Evolutionary conservation across 1,140 invertebrate species (phyloP).

Genomic region (Pantala flavescens): DNA sequence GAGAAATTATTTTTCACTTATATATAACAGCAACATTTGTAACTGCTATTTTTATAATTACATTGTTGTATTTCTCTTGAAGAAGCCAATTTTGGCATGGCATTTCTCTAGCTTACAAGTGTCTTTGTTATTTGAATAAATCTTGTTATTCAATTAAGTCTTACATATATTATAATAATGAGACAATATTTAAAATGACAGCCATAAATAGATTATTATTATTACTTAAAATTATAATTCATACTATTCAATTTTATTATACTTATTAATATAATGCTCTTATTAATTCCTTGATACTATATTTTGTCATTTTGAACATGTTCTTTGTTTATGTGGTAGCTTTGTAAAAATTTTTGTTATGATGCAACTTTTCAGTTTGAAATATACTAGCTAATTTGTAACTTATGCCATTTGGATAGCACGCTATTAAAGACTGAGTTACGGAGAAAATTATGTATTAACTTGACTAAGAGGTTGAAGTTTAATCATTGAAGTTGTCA

Average conservation of each 20-base stretch:
- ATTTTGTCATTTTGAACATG: neutral
- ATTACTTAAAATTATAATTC: too few relatives aligned
- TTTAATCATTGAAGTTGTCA: neutral
- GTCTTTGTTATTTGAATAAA: conserved; percentile 8
- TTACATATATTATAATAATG: neutral
- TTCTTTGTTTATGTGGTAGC: neutral
- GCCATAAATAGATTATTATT: neutral
- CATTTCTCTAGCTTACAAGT: neutral
- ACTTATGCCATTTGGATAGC: neutral
- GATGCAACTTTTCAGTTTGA: neutral
- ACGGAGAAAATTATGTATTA: neutral
- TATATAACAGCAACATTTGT: neutral
- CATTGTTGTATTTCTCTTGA: neutral
- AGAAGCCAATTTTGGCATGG: neutral
- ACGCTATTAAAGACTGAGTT: conserved; percentile 9
- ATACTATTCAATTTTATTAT: too few relatives aligned
- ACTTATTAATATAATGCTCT: too few relatives aligned
- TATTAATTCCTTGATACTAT: neutral
- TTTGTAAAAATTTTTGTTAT: neutral
- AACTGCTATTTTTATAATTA: conserved; percentile 5
- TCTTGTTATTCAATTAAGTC: neutral
- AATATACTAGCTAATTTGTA: neutral
- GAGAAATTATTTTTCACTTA: neutral
- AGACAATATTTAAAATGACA: conserved; percentile 8
- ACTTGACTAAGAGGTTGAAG: neutral